Percentiles rank a stretch among this genome's conserved stretches.
phyloP scores from a whole-genome alignment of 2,888 invertebrate species.

The Stenurella melanura region DNA sequence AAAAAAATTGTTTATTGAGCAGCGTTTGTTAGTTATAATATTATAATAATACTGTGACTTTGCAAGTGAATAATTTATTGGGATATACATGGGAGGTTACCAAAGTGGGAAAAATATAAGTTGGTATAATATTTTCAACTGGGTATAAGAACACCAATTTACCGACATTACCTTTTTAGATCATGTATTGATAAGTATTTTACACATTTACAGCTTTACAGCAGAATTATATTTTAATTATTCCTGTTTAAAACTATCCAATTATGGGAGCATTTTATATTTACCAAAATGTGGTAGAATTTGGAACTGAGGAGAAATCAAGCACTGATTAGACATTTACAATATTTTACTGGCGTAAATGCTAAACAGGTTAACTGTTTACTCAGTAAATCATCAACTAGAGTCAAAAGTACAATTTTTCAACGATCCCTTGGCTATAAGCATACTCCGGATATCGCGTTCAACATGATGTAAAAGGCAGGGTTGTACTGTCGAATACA shows the following conservation, averaged over 20 bases:
- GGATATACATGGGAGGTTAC: conserved; percentile 27
- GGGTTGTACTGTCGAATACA: too few relatives aligned
- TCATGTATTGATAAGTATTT: background rate
- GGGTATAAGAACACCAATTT: conserved; percentile 12
- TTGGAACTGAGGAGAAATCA: too few relatives aligned
- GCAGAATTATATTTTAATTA: background rate
- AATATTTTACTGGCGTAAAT: too few relatives aligned
- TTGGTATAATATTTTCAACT: conserved; percentile 33
- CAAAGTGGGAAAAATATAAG: background rate
- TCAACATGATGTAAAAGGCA: too few relatives aligned
- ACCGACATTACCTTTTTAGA: background rate
- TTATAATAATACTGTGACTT: conserved; percentile 14
- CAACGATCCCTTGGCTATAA: too few relatives aligned
- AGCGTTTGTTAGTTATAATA: conserved; percentile 4
- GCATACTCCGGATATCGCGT: too few relatives aligned
- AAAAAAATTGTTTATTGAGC: background rate
- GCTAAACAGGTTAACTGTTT: too few relatives aligned
- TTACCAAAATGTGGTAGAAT: too few relatives aligned
- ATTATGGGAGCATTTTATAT: background rate
- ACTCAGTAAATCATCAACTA: too few relatives aligned
- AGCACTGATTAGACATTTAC: too few relatives aligned
- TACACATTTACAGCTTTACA: background rate
- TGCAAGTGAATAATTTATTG: conserved; percentile 9
- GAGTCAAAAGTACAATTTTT: too few relatives aligned
- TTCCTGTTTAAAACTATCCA: background rate